Base-by-base conservation (phyloP, 2,888 invertebrate genomes). In the Kryphioiulus occultus region DNA sequence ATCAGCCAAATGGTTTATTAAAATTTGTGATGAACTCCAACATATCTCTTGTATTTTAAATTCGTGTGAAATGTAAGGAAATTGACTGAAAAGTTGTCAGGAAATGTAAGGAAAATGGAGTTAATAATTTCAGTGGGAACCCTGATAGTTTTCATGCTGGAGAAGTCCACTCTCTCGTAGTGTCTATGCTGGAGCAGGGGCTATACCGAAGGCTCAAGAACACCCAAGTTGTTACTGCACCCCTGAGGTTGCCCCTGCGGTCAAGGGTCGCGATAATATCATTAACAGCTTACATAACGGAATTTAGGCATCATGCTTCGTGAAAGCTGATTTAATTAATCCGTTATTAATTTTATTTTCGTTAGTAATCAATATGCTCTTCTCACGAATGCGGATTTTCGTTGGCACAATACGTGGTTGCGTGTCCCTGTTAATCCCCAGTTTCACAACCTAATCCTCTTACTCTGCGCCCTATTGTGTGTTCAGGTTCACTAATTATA, bases 381-480 rank as follows among this genome's bases (percentile, higher is more conserved):
- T 78, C 17, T 15, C 15, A 9, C 30, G 78, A 78, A 9, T 9
- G 15, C 30, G 30, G 78, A 78, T 78, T 26, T 68, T 78, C 78
- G 17, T 30, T 78, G 12, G 30, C 17, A 78, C 78, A 30, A 78
- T 78, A 17, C 78, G 78, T 78, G 78, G 30, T 30, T 30, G 78
- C 78, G 30, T 78, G 78, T 78, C 78, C 78, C 30, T 26, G 30
- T 78, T 32, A 78, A 78, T 78, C 30, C 78, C 26, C 2, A 30
- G 78, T 78, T 78, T 5, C 78, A 78, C 30, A 30, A 17, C 78
- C 30, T 78, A 78, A 78, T 78, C 78, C 78, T 78, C 78, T 78
- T 78, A 78, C 78, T 17, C 17, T 10, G 78, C 78, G 30, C 26
- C 12, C 30, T 17, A 26, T 78, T 78, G 10, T 78, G 30, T 78